Evolutionary conservation across 2,113 vertebrate species (phyloP), one percentile per base, ranked within the genome.

Genomic region (Phoenicopterus ruber): DNA sequence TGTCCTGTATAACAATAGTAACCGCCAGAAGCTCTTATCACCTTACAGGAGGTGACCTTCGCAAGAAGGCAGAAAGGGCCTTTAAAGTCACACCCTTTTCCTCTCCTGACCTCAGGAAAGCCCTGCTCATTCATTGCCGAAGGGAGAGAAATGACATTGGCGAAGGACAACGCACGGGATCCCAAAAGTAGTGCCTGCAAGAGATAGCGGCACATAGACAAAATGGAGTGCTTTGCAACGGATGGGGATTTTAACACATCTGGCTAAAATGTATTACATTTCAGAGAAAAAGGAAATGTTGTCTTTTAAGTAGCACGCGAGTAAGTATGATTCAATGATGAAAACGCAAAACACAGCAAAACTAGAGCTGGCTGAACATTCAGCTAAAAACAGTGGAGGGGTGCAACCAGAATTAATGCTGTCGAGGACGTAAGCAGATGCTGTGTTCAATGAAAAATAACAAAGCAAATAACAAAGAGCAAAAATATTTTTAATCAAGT

Each of bases 101-200:
- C 83, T 94, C 58, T 76, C 67, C 66, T 17, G 10, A 58, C 81
- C 81, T 91, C 91, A 87, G 86, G 62, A 97, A 96, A 95, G 77
- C 40, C 78, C 77, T 36, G 38, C 57, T 91, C 24, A 1, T 15
- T 91, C 24, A 1, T 15, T 28, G 50, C 84, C 55, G 20, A 49
- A 57, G 67, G 38, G 46, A 81, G 29, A 92, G 44, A 44, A 87
- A 57, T 62, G 3, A 34, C 32, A 26, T 0, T 28, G n/a, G 17
- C 0, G 0, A 84, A 65, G 49, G n/a, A 58, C 50, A 40, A 29
- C 3, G 0, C 15, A 2, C 3, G 11, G 67, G 29, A 87, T 73
- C 46, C 46, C 71, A 44, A 50, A 67, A 83, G 73, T 0, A 54
- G 22, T 13, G 52, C 46, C 63, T 81, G 49, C 34, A 76, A 63